Percentiles rank a stretch among this genome's conserved stretches.
phyloP scores from a whole-genome alignment of 2,113 vertebrate species.

The Corythornis madagascariensis region DNA sequence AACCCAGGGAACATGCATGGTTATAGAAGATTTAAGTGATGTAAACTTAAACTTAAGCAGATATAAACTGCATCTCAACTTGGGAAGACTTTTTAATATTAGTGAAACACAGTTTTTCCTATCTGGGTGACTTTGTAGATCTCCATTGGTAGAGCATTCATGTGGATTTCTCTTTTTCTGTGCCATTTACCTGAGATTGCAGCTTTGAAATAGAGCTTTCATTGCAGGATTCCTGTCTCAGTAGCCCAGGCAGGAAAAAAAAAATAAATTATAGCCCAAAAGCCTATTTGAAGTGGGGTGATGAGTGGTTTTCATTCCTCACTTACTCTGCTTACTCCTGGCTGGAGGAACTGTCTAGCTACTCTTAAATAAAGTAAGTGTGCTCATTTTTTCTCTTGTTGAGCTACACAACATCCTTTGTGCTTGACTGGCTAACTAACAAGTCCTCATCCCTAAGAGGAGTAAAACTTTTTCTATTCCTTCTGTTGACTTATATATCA shows the following conservation, averaged over 20 bases:
- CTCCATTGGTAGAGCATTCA: background rate
- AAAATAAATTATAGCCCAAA: background rate
- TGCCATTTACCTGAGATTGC: background rate
- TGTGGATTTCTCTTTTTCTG: background rate
- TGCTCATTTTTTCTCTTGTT: rapidly evolving
- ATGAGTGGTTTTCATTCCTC: background rate
- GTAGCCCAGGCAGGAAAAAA: background rate
- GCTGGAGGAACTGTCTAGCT: background rate
- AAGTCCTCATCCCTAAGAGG: background rate
- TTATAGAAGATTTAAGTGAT: background rate
- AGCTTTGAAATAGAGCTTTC: background rate
- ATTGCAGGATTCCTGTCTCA: background rate
- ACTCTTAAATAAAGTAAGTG: background rate
- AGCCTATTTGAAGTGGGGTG: background rate
- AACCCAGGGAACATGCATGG: background rate
- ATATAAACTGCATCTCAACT: background rate
- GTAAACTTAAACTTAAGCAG: background rate
- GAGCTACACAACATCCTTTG: background rate
- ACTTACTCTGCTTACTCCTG: background rate
- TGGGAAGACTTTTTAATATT: background rate
- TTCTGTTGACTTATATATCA: background rate
- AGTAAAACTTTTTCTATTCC: background rate
- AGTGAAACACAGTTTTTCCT: background rate
- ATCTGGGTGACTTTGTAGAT: background rate
- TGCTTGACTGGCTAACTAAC: background rate